Conservation (phyloP, 53 echinoderm and acorn worm genomes). For the Zoroaster sp. region DNA sequence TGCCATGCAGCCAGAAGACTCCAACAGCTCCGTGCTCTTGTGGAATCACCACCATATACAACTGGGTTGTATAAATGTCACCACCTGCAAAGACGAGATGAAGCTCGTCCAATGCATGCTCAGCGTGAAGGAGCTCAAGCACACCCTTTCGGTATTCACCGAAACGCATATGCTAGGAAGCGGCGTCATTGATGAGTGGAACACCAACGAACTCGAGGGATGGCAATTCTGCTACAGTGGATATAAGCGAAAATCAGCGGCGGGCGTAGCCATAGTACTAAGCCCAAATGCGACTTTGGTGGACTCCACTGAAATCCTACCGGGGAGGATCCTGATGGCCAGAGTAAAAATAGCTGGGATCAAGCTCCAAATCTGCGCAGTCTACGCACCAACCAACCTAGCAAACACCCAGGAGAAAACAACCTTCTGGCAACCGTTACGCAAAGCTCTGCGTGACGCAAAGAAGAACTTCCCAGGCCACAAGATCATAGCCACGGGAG, state of each 20-base stretch:
- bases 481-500: background rate
- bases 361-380: background rate
- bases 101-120: background rate
- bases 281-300: background rate
- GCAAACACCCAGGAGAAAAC: background rate
- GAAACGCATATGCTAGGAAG: background rate
- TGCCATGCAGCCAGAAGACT: too few relatives aligned
- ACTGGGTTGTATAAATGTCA: background rate
- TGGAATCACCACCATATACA: too few relatives aligned
- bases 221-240: background rate
- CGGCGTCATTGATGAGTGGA: background rate
- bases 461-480: background rate
- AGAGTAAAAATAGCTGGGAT: background rate
- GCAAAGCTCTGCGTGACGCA: background rate
- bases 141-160: background rate
- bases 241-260: background rate
- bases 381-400: background rate
- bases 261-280: background rate
- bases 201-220: background rate
- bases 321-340: background rate
- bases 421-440: background rate
- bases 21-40: too few relatives aligned
- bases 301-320: background rate
- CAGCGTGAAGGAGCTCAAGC: background rate
- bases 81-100: background rate